Evolutionary conservation across 2,113 vertebrate species (phyloP).

Genomic region (Neolamprologus caudopunctatus): DNA sequence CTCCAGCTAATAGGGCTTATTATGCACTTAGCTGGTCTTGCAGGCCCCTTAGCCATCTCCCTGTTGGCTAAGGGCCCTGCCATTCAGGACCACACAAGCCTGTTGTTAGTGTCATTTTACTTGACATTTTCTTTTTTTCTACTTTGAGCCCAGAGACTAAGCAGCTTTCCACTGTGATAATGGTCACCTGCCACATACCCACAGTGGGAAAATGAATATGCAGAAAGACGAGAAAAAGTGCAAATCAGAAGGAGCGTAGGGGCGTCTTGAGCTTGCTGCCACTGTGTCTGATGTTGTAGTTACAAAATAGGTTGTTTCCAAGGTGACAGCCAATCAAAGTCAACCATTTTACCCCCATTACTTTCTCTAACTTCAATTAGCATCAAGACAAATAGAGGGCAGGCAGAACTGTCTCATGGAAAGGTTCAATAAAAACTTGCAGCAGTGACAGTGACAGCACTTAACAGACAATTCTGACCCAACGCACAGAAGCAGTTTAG

Average conservation of each 20-base stretch:
- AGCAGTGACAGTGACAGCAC: not conserved
- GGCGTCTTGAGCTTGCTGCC: not conserved
- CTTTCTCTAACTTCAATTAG: not conserved
- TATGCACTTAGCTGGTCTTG: not conserved
- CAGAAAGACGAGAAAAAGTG: not conserved
- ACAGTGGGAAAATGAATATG: not conserved
- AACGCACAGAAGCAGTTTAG: not conserved
- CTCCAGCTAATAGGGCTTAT: not conserved
- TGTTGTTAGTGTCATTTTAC: conserved; percentile 17
- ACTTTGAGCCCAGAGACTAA: not conserved
- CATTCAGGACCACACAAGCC: not conserved
- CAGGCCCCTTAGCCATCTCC: not conserved
- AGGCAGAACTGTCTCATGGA: not conserved
- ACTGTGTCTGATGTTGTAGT: not conserved
- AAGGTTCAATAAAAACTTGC: not conserved
- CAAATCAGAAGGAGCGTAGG: not conserved
- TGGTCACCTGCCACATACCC: conserved; percentile 18
- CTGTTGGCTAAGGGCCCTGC: not conserved
- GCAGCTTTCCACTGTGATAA: conserved; percentile 12
- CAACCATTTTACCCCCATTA: not conserved
- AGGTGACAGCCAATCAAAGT: conserved; percentile 40
- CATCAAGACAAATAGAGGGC: not conserved
- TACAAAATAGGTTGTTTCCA: conserved; percentile 22
- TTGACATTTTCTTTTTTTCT: conserved; percentile 30
- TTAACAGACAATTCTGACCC: not conserved